A percentile compares a stretch with the other conserved stretches of the same genome.
phyloP scores from a whole-genome alignment of 2,888 invertebrate genomes.

The Apotomis betuletana region DNA sequence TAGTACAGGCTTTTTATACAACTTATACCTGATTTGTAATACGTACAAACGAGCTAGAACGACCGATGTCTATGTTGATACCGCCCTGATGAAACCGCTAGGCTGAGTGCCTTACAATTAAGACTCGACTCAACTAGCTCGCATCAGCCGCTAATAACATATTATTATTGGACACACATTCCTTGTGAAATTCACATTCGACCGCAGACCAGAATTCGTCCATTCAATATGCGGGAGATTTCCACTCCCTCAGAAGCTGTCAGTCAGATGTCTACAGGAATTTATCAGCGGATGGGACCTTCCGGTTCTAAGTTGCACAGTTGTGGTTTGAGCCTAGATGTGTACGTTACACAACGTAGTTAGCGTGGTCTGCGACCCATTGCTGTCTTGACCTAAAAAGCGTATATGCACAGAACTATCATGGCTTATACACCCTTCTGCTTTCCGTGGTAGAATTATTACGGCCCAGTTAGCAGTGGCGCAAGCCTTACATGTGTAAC shows the following conservation, averaged over 20 bases:
- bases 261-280: slow-evolving; percentile 10
- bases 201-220: slow-evolving; percentile 41
- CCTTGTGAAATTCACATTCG: slow-evolving; percentile 37
- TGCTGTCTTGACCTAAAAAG: slow-evolving; percentile 1
- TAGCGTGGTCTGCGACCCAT: slow-evolving; percentile 57
- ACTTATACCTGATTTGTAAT: background rate
- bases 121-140: slow-evolving; percentile 10
- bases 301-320: slow-evolving; percentile 25
- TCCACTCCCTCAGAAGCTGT: slow-evolving; percentile 13
- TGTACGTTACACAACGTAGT: slow-evolving; percentile 52
- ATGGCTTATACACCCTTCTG: slow-evolving; percentile 10
- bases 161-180: slow-evolving; percentile 25
- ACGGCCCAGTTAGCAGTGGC: slow-evolving; percentile 73
- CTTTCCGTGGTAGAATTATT: slow-evolving; percentile 57
- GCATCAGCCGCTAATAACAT: slow-evolving; percentile 19
- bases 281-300: slow-evolving; percentile 3
- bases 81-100: slow-evolving; percentile 21
- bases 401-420: background rate
- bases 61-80: slow-evolving; percentile 1
- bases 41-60: slow-evolving; percentile 5
- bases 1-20: slow-evolving; percentile 12
- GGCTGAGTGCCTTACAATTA: slow-evolving; percentile 17
- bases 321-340: slow-evolving; percentile 46
- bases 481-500: slow-evolving; percentile 63
- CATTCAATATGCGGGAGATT: slow-evolving; percentile 35